Base-by-base conservation (phyloP, 2,797 vertebrate genomes). In the Sebastes cheni region DNA sequence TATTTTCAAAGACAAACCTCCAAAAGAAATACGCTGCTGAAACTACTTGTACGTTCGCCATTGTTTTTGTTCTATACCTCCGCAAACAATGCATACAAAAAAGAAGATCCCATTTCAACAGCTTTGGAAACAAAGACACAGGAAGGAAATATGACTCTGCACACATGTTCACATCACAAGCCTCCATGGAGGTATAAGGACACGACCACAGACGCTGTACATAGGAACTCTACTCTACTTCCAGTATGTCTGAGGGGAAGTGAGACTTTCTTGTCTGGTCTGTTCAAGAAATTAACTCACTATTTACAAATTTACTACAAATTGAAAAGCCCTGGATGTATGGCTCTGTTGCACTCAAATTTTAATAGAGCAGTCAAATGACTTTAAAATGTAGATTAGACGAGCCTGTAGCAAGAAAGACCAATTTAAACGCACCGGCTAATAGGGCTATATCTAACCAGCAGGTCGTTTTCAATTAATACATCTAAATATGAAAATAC, bases 131-230 rank as follows among this genome's bases (percentile, higher is more conserved):
- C 65, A 80, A 85, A 77, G 77, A 64, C 75, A 66, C 36, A 68
- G 89, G 68, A 86, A 82, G 82, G 85, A 89, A 90, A 88, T 25
- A 39, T 64, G 78, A 92, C 80, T 82, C 72, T 36, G 14, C 22
- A 46, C 67, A 77, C 20, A 66, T 75, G 60, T 82, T 72, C 75
- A 64, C 66, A 85, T 86, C 82, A 77, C 73, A 54, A 72, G 56
- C 75, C 71, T 79, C 79, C 25, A 22, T 13, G 29, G 42, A 78
- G 69, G 69, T 27, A 83, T 25, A 42, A 61, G 9, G 68, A 79
- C 66, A 81, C 2, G 1, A n/a, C 61, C 55, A 60, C 75, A 88
- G 72, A 86, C 14, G 11, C 62, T 68, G n/a, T 22, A 30, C 67
- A 16, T n/a, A n/a, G n/a, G 18, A 64, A 14, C 6, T 3, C 20